A percentile compares a stretch with the other conserved stretches of the same genome.
These are phyloP conservation scores for Halyomorpha halys DNA, from an alignment of 1,140 invertebrate genomes.

Conservation along the genomic window DNA sequence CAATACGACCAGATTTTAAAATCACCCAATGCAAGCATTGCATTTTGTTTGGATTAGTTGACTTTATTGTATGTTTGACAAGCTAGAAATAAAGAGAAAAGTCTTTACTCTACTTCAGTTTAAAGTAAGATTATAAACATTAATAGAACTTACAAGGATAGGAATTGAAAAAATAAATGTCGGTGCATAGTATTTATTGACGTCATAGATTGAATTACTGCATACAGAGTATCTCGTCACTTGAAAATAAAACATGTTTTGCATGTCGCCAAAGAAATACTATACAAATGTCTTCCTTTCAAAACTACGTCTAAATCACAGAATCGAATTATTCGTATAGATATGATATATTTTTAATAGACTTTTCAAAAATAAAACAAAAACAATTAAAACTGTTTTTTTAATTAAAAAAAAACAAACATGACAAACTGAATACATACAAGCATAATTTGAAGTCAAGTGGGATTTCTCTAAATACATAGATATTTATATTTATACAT, in stretches of 20 bases:
- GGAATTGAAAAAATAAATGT: neutral
- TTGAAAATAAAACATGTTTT: neutral
- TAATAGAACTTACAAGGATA: neutral
- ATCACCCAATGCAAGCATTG: too few species aligned
- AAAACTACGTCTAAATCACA: neutral
- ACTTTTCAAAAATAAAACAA: neutral
- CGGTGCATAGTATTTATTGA: slow-evolving; percentile 16
- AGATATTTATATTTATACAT: neutral
- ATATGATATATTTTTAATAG: neutral
- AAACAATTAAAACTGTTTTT: neutral
- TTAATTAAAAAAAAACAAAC: neutral
- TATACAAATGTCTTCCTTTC: neutral
- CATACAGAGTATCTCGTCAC: neutral
- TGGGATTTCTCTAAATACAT: slow-evolving; percentile 10
- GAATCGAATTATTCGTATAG: neutral
- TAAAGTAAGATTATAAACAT: too few species aligned
- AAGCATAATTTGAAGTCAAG: slow-evolving; percentile 3
- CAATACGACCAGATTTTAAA: too few species aligned
- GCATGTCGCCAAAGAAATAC: slow-evolving; percentile 4
- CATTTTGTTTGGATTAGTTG: too few species aligned
- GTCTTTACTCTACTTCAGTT: too few species aligned
- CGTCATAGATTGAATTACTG: neutral
- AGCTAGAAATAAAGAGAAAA: too few species aligned
- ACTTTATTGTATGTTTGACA: too few species aligned
- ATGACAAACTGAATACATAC: slow-evolving; percentile 5